Evolutionary conservation across 2,113 vertebrate species (phyloP).

Genomic region (Perca flavescens): DNA sequence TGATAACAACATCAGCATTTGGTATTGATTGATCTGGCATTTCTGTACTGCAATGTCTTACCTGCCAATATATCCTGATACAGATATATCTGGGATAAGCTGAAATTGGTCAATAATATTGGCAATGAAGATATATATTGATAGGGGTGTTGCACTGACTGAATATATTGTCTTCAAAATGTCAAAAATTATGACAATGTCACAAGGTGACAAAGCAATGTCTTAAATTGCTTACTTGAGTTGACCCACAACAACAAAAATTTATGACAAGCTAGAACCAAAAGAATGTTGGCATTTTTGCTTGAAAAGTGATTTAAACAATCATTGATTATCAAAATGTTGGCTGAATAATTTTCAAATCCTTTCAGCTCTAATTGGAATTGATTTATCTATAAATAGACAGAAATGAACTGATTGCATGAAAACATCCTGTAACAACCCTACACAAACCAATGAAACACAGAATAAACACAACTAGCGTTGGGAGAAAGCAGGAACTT

Average conservation of each 20-base stretch:
- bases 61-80: not conserved
- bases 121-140: not conserved
- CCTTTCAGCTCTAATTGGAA: not conserved
- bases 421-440: not conserved
- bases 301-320: not conserved
- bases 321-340: not conserved
- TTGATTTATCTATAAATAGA: not conserved
- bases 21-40: not conserved
- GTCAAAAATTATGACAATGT: not conserved
- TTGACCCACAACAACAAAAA: not conserved
- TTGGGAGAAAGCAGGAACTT: conserved; percentile 59
- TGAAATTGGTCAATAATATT: not conserved
- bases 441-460: not conserved
- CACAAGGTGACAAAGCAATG: not conserved
- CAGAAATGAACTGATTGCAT: not conserved
- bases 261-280: no score
- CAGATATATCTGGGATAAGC: not conserved
- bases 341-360: no score
- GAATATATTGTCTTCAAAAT: not conserved
- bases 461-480: not conserved
- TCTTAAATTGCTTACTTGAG: not conserved
- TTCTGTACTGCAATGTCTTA: not conserved
- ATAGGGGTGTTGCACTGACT: not conserved
- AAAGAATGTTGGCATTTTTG: not conserved
- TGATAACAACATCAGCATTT: not conserved